These are phyloP conservation scores for Scalopus aquaticus DNA, from an alignment of 2,113 vertebrate species.

Conservation along the genomic window DNA sequence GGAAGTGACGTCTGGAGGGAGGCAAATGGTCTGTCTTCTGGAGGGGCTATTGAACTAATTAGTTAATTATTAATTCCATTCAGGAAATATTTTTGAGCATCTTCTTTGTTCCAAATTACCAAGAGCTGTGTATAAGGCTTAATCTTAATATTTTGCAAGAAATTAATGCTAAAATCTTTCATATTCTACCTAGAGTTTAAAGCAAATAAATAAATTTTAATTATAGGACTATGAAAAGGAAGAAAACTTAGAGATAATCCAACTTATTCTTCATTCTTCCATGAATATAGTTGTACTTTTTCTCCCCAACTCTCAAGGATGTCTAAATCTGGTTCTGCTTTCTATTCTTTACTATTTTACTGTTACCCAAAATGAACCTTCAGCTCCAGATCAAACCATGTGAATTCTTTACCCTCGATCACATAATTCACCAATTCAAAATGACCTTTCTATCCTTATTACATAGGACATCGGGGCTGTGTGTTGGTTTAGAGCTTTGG, in stretches of 20 bases:
- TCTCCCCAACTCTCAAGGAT: not conserved
- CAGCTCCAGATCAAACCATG: not conserved
- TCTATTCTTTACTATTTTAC: not conserved
- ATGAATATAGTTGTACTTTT: not conserved
- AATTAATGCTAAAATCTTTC: not conserved
- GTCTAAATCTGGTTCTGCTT: not conserved
- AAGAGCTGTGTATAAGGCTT: not conserved
- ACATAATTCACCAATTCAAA: not conserved
- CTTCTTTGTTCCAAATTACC: not conserved
- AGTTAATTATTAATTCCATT: not conserved
- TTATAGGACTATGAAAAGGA: not conserved
- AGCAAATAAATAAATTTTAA: not conserved
- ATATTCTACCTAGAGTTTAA: not conserved
- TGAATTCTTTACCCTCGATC: not conserved
- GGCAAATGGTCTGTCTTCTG: rapidly evolving
- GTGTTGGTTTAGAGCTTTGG: not conserved
- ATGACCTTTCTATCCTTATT: not conserved
- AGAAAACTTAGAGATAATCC: not conserved
- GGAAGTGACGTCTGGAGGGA: not conserved
- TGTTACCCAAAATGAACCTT: not conserved
- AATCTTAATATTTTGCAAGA: not conserved
- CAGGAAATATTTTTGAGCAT: not conserved
- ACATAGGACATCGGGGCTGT: not conserved
- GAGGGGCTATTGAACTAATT: not conserved
- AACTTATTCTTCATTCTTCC: not conserved